phyloP scores from a whole-genome alignment of 1,140 invertebrate genomes.

The Bombyx mandarina region DNA sequence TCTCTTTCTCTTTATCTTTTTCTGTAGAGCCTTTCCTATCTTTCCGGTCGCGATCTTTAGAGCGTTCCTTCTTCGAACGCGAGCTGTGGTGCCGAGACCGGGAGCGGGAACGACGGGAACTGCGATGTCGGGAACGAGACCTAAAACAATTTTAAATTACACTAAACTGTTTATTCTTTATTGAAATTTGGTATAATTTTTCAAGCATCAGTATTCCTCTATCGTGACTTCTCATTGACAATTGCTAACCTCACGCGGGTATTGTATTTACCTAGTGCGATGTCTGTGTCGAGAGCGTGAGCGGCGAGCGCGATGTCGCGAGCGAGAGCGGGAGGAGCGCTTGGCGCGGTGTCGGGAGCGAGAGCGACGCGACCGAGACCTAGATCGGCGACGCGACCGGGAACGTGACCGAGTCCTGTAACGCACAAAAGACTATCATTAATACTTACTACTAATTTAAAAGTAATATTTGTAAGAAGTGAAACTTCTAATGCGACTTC shows the following conservation, averaged over 20 bases:
- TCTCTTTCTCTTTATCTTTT: slow-evolving; percentile 15
- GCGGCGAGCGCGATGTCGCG: slow-evolving; percentile 71
- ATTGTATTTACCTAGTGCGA: slow-evolving; percentile 38
- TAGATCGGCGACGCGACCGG: slow-evolving; percentile 57
- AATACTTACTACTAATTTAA: too few species aligned
- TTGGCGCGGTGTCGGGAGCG: slow-evolving; percentile 52
- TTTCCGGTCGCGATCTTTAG: slow-evolving; percentile 45
- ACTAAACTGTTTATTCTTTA: too few species aligned
- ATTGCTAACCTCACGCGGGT: too few species aligned
- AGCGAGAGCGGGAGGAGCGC: slow-evolving; percentile 72
- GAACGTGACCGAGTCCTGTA: slow-evolving; percentile 70
- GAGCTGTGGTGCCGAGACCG: slow-evolving; percentile 76
- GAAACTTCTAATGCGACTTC: too few species aligned
- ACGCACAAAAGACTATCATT: not conserved
- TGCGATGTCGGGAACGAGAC: slow-evolving; percentile 76
- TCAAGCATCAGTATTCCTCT: too few species aligned
- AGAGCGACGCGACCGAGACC: slow-evolving; percentile 52
- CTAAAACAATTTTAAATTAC: slow-evolving; percentile 27
- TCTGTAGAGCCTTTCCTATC: slow-evolving; percentile 38
- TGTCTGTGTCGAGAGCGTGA: slow-evolving; percentile 61
- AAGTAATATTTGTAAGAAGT: too few species aligned
- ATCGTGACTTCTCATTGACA: too few species aligned
- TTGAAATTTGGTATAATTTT: not conserved
- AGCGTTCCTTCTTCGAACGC: slow-evolving; percentile 71
- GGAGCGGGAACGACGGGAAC: slow-evolving; percentile 72